Percentiles rank a stretch among this genome's conserved stretches.
Evolutionary conservation across 2,797 vertebrate species (phyloP).

Genomic region (Heliangelus exortis): DNA sequence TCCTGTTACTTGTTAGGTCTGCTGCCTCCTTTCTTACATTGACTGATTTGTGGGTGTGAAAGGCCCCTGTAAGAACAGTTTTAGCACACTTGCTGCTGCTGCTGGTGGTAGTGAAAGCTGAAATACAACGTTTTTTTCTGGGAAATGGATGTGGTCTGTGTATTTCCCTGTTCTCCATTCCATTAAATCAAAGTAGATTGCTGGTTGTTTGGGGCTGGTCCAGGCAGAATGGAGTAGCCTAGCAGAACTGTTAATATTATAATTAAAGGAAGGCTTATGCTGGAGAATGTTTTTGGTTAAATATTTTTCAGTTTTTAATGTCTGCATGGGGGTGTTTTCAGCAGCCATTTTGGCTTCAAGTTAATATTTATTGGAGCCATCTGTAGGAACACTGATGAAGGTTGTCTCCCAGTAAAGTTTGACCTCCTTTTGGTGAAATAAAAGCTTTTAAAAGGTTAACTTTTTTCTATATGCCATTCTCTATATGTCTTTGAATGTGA

Average conservation of each 20-base stretch:
- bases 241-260: background rate
- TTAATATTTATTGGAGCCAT: background rate
- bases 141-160: background rate
- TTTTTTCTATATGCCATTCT: background rate
- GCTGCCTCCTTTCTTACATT: background rate
- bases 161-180: background rate
- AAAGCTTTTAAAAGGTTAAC: background rate
- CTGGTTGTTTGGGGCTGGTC: background rate
- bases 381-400: background rate
- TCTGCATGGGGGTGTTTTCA: background rate
- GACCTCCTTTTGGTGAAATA: background rate
- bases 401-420: background rate
- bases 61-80: background rate
- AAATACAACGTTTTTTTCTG: background rate
- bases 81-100: background rate
- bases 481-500: background rate
- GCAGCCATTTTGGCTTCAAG: background rate
- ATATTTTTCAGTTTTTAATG: background rate
- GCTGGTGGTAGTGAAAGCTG: background rate
- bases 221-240: background rate
- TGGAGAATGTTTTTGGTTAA: background rate
- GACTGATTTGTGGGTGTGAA: background rate
- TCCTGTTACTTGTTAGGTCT: conserved; percentile 17
- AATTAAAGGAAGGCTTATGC: background rate
- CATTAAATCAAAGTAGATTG: background rate